Conservation (phyloP, 1,140 invertebrate species). For the Conus ventricosus region DNA sequence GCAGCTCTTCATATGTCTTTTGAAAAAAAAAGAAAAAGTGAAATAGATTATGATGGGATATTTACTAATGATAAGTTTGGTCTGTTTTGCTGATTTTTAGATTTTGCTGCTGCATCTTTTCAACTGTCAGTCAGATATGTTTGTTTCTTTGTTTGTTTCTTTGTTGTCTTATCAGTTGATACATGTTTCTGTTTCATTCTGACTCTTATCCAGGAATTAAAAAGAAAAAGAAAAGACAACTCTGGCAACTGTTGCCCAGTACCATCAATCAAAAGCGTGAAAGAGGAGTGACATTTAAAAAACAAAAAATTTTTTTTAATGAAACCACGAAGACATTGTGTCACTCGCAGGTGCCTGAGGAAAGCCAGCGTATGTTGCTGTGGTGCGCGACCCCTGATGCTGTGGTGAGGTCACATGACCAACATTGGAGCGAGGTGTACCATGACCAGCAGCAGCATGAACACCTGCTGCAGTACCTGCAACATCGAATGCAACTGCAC, state of each 20-base stretch:
- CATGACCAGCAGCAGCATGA: slow-evolving; percentile 63
- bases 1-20: background rate
- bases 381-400: slow-evolving; percentile 61
- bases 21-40: background rate
- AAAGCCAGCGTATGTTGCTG: slow-evolving; percentile 49
- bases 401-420: slow-evolving; percentile 49
- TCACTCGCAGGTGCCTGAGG: slow-evolving; percentile 30
- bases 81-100: too few relatives aligned
- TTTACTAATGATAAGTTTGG: too few relatives aligned
- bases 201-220: background rate
- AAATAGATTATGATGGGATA: too few relatives aligned
- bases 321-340: background rate
- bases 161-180: too few relatives aligned
- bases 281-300: background rate
- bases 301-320: background rate
- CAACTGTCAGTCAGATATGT: too few relatives aligned
- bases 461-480: slow-evolving; percentile 33
- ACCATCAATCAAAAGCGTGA: background rate
- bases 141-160: too few relatives aligned
- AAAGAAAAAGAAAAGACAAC: background rate
- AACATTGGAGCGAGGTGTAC: slow-evolving; percentile 48
- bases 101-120: too few relatives aligned
- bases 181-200: too few relatives aligned
- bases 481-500: background rate
- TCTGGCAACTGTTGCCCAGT: too few relatives aligned